Base-by-base conservation (phyloP, 2,113 vertebrate species). In the Motacilla alba region DNA sequence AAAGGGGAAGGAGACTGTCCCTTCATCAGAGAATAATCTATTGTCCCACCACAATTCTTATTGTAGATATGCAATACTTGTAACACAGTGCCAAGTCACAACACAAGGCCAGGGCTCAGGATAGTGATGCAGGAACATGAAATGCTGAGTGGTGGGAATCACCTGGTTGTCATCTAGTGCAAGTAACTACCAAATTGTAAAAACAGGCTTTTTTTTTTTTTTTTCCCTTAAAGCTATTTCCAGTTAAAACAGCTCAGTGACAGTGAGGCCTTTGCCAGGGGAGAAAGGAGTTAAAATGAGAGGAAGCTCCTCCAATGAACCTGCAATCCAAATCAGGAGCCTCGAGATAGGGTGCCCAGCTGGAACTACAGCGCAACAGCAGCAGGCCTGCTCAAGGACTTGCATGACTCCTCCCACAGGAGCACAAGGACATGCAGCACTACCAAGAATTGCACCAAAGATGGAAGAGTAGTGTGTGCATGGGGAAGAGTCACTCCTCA, bases 91-190 rank as follows among this genome's bases (percentile, higher is more conserved):
- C 79, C 86, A 90, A 96, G 79, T 86, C 68, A 93, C 28, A 70
- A 77, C 50, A 85, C 82, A 79, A 80, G 56, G 75, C 75, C 41
- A 93, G 72, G 90, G 89, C 86, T 94, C 89, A 94, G 83, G 83
- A 90, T 4, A 80, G 49, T 35, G 62, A 87, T 1, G 72, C 90
- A 96, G 89, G 94, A 96, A 97, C 76, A 80, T 15, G 62, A 94
- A 87, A 82, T 77, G 83, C 59, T 76, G 33, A 95, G 55, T 62
- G 64, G 46, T 74, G 50, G 30, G 15, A 90, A 93, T 46, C 72
- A 89, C 41, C 66, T 93, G 49, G 66, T 79, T 88, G 83, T 90
- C 76, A 93, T 58, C 66, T 87, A 92, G 81, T 81, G 60, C 87
- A 94, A 92, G 17, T 63, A 91, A 75, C 83, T 82, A 94, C 74